Percentiles rank a stretch among this genome's conserved stretches.
These are phyloP conservation scores for Seriola dumerili DNA, from an alignment of 2,113 vertebrate genomes.

Conservation along the genomic window DNA sequence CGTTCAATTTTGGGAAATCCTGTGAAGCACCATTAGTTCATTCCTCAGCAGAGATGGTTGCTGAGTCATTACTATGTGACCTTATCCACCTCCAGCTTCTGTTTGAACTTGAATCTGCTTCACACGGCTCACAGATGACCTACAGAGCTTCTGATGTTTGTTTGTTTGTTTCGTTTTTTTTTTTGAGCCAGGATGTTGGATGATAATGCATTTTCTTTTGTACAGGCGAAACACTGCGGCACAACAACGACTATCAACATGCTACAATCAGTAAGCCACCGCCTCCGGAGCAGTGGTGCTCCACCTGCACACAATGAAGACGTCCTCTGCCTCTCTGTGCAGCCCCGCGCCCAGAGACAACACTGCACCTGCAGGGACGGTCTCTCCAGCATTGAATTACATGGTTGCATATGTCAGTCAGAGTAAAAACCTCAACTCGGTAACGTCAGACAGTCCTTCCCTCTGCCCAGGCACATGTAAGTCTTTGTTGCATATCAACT, in stretches of 20 bases:
- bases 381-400: background rate
- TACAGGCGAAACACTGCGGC: background rate
- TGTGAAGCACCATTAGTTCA: background rate
- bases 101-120: constrained; percentile 13
- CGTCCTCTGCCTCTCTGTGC: background rate
- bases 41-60: constrained; percentile 23
- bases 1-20: background rate
- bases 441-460: background rate
- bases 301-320: constrained; percentile 48
- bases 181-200: fast-evolving
- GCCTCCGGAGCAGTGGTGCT: constrained; percentile 34
- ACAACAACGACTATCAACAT: background rate
- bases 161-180: too few relatives aligned
- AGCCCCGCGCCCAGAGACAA: background rate
- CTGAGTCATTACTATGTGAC: constrained; percentile 72
- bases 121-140: background rate
- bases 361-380: background rate
- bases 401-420: background rate
- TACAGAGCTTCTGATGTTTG: background rate
- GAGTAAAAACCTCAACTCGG: background rate
- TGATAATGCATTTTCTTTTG: background rate
- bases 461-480: background rate
- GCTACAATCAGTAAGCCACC: constrained; percentile 5
- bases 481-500: constrained; percentile 47
- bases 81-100: constrained; percentile 36